phyloP scores from a whole-genome alignment of 2,888 invertebrate species.

The Lacanobia oleracea region DNA sequence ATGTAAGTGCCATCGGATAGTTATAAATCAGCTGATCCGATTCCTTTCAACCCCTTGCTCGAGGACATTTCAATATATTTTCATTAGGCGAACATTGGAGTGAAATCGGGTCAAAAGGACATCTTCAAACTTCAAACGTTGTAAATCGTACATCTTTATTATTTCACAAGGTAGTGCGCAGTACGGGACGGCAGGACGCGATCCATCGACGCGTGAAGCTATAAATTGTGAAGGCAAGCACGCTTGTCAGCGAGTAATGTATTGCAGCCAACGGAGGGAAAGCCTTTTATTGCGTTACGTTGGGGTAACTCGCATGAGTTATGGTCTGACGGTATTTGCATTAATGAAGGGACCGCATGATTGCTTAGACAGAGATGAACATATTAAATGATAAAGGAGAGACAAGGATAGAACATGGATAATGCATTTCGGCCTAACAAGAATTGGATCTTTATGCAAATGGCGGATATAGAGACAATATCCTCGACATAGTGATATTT shows the following conservation, averaged over 20 bases:
- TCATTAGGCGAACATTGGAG: slow-evolving; percentile 45
- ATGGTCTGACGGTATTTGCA: slow-evolving; percentile 66
- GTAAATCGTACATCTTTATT: slow-evolving; percentile 55
- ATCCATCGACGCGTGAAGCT: slow-evolving; percentile 66
- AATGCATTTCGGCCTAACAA: slow-evolving; percentile 60
- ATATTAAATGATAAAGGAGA: slow-evolving; percentile 16
- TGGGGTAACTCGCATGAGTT: slow-evolving; percentile 68
- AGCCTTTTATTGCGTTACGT: slow-evolving; percentile 64
- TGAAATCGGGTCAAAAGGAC: slow-evolving; percentile 47
- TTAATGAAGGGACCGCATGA: slow-evolving; percentile 68
- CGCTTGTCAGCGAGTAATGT: slow-evolving; percentile 69
- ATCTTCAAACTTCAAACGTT: slow-evolving; percentile 48
- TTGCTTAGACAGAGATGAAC: slow-evolving; percentile 54
- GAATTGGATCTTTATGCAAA: slow-evolving; percentile 66
- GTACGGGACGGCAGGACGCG: slow-evolving; percentile 41
- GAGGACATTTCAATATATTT: slow-evolving; percentile 53
- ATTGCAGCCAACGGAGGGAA: slow-evolving; percentile 59
- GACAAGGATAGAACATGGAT: slow-evolving; percentile 47
- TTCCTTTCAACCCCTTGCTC: slow-evolving; percentile 37
- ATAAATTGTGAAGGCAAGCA: slow-evolving; percentile 63
- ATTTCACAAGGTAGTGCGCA: slow-evolving; percentile 53
- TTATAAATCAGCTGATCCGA: slow-evolving; percentile 54
- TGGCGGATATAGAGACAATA: slow-evolving; percentile 63
- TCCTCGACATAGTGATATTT: slow-evolving; percentile 62
- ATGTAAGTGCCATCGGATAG: slow-evolving; percentile 21